These are phyloP conservation scores for Anastatus disparis DNA, from an alignment of 1,140 invertebrate genomes.

Conservation along the genomic window DNA sequence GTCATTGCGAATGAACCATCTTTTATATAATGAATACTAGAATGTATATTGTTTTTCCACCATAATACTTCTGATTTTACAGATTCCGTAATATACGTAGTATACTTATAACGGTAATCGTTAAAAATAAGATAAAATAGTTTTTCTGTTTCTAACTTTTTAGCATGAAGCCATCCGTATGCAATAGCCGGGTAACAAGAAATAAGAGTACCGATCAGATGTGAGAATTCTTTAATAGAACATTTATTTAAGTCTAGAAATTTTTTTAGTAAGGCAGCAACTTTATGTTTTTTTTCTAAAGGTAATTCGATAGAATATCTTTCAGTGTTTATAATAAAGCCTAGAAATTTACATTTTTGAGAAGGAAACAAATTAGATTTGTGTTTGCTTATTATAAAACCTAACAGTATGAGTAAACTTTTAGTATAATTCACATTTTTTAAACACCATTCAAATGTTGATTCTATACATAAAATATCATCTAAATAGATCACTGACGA, in stretches of 20 bases:
- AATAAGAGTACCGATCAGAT: constrained; percentile 42
- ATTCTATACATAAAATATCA: constrained; percentile 40
- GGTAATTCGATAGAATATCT: constrained; percentile 39
- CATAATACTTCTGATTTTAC: constrained; percentile 18
- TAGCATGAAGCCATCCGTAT: constrained; percentile 45
- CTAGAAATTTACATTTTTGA: constrained; percentile 41
- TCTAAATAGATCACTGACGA: constrained; percentile 41
- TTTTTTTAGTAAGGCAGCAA: constrained; percentile 14
- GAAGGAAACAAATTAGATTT: constrained; percentile 38
- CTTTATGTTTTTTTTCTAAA: constrained; percentile 36
- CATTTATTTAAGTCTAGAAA: constrained; percentile 23
- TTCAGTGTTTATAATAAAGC: constrained; percentile 46
- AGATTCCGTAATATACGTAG: neutral
- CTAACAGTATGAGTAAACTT: constrained; percentile 43
- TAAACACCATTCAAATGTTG: constrained; percentile 4
- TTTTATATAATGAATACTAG: constrained; percentile 1
- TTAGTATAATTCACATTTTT: constrained; percentile 29
- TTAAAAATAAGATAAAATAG: constrained; percentile 30
- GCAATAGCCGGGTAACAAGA: constrained; percentile 44
- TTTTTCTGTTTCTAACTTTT: constrained; percentile 42
- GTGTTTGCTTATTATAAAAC: constrained; percentile 45
- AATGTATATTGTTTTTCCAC: constrained; percentile 22
- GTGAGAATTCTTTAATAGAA: constrained; percentile 46
- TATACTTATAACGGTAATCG: constrained; percentile 34
- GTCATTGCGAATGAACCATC: constrained; percentile 29